Percentiles rank a stretch among this genome's conserved stretches.
Evolutionary conservation across 2,797 vertebrate species (phyloP).

Genomic region (Muraenolepis orangiensis): DNA sequence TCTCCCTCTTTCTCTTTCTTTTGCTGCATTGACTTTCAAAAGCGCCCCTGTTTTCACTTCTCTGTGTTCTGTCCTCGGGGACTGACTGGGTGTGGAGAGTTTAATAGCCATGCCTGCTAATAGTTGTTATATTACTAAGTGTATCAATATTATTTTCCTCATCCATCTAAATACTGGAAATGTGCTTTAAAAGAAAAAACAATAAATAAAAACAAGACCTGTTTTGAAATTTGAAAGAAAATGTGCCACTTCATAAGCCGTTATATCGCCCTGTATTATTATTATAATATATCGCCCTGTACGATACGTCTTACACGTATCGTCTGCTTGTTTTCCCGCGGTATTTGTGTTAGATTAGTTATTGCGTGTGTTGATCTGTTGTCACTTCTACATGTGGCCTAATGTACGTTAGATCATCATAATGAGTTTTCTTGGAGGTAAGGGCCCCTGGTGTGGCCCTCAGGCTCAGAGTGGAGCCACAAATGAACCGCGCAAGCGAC

Average conservation of each 20-base stretch:
- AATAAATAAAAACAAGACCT: constrained; percentile 68
- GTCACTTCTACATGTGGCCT: not conserved
- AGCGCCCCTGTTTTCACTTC: constrained; percentile 37
- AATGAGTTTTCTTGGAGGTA: not conserved
- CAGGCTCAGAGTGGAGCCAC: not conserved
- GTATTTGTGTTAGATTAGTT: not conserved
- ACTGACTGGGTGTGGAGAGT: constrained; percentile 34
- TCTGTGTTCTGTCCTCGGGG: constrained; percentile 39
- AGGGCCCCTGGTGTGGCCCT: not conserved
- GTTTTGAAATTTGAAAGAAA: constrained; percentile 71
- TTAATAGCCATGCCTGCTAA: constrained; percentile 70
- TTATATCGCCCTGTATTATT: too few relatives aligned
- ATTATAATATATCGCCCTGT: too few relatives aligned
- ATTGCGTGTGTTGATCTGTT: not conserved
- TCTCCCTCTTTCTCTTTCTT: constrained; percentile 33
- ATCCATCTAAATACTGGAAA: constrained; percentile 76
- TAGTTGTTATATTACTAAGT: constrained; percentile 64
- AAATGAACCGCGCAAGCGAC: not conserved
- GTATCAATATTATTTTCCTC: constrained; percentile 64
- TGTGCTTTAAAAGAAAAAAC: constrained; percentile 77
- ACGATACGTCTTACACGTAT: too few relatives aligned
- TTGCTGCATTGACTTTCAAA: constrained; percentile 43
- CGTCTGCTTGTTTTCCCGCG: too few relatives aligned
- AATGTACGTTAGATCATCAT: not conserved
- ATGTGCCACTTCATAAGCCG: constrained; percentile 30